These are phyloP conservation scores for Amphilophus citrinellus DNA, from an alignment of 2,113 vertebrate species.

Conservation along the genomic window DNA sequence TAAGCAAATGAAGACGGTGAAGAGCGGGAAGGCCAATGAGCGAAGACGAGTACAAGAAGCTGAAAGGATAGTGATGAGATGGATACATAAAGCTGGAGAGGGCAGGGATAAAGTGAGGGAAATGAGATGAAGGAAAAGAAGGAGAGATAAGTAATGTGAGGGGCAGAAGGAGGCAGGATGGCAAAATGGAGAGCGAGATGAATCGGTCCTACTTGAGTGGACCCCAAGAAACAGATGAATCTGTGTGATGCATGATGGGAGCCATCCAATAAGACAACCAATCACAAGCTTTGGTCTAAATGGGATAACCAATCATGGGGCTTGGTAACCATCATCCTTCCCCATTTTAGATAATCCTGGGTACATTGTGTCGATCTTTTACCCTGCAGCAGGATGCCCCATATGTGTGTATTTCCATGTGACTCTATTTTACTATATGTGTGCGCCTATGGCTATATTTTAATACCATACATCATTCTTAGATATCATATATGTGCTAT, in stretches of 20 bases:
- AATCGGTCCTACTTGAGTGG: conserved; percentile 56
- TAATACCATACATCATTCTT: conserved; percentile 40
- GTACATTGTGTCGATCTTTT: conserved; percentile 47
- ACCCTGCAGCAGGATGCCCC: conserved; percentile 28
- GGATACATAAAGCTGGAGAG: conserved; percentile 41
- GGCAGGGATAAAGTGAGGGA: conserved; percentile 31
- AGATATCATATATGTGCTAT: conserved; percentile 40
- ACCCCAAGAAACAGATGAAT: conserved; percentile 62
- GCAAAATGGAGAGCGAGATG: conserved; percentile 57
- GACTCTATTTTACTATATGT: conserved; percentile 9
- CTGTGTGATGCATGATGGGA: conserved; percentile 71
- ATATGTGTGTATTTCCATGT: neutral
- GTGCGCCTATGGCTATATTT: conserved; percentile 7
- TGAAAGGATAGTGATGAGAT: conserved; percentile 51
- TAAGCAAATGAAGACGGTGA: conserved; percentile 32
- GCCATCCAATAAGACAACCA: conserved; percentile 60
- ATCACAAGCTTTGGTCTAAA: conserved; percentile 70
- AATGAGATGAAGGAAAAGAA: conserved; percentile 51
- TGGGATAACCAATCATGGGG: conserved; percentile 72
- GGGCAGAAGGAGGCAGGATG: conserved; percentile 40
- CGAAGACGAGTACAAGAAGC: conserved; percentile 11
- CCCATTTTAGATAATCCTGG: conserved; percentile 60
- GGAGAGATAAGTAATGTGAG: conserved; percentile 51
- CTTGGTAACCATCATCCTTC: conserved; percentile 52
- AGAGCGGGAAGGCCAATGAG: conserved; percentile 5